A percentile compares a stretch with the other conserved stretches of the same genome.
These are phyloP conservation scores for Spinus pinus DNA, from an alignment of 2,797 vertebrate species.

Conservation along the genomic window DNA sequence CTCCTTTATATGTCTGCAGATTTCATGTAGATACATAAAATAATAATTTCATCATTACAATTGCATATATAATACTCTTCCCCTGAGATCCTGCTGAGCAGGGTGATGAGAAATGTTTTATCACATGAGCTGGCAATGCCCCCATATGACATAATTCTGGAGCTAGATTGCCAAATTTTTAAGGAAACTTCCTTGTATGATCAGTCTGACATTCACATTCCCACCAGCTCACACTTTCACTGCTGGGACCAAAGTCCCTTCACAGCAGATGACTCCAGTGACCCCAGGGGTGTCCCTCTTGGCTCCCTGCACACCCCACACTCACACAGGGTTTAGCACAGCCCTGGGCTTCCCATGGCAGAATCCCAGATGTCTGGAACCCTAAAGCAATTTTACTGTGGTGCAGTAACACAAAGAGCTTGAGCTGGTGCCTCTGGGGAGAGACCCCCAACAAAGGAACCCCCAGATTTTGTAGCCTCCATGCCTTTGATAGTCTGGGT, in stretches of 20 bases:
- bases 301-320: not conserved
- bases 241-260: not conserved
- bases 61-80: not conserved
- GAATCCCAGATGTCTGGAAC: not conserved
- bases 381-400: fast-evolving
- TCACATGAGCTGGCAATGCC: not conserved
- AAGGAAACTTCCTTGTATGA: not conserved
- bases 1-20: not conserved
- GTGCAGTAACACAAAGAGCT: not conserved
- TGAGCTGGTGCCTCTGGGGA: not conserved
- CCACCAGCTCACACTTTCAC: not conserved
- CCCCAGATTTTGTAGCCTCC: not conserved
- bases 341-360: not conserved
- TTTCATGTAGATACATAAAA: not conserved
- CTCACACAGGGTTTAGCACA: not conserved
- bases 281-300: fast-evolving
- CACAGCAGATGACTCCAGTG: fast-evolving
- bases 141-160: not conserved
- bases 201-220: not conserved
- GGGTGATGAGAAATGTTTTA: not conserved
- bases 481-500: not conserved
- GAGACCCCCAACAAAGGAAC: not conserved
- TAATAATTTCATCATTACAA: not conserved
- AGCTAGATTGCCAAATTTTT: not conserved
- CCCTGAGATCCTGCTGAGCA: not conserved